phyloP scores from a whole-genome alignment of 2,888 invertebrate species.

The Nasonovia ribisnigri region DNA sequence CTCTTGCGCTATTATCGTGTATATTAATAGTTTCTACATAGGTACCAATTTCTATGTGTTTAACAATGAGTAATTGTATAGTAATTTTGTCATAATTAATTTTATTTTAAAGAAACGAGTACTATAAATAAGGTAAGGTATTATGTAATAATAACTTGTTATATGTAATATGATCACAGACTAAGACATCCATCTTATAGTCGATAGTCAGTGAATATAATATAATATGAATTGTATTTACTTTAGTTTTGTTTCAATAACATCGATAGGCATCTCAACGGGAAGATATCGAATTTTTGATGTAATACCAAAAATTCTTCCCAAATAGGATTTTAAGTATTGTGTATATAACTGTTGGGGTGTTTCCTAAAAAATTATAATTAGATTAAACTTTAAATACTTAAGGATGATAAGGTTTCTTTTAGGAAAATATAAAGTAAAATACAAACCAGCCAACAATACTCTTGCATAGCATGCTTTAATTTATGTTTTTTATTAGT shows the following conservation, averaged over 20 bases:
- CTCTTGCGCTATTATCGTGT: not conserved
- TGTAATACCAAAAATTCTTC: constrained; percentile 70
- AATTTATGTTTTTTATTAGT: constrained; percentile 76
- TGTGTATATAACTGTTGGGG: constrained; percentile 71
- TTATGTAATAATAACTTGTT: not conserved
- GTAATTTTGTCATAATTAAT: not conserved
- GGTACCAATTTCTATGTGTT: too few relatives aligned
- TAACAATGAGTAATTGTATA: not conserved
- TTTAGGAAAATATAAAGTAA: not conserved
- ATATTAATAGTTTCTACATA: not conserved
- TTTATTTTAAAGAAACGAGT: not conserved
- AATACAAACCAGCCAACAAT: constrained; percentile 68
- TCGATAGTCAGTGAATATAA: not conserved
- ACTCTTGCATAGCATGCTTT: constrained; percentile 73
- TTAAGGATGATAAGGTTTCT: not conserved
- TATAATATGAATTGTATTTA: not conserved
- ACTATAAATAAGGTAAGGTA: not conserved
- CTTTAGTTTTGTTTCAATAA: constrained; percentile 48
- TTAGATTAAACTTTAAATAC: not conserved
- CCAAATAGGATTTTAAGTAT: constrained; percentile 71
- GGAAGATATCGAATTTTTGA: constrained; percentile 69
- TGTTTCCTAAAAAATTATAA: constrained; percentile 69
- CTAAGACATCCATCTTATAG: too few relatives aligned
- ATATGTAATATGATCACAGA: not conserved
- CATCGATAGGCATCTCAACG: constrained; percentile 67